Conservation (phyloP, 1,140 invertebrate species). For the Papilio helenus region DNA sequence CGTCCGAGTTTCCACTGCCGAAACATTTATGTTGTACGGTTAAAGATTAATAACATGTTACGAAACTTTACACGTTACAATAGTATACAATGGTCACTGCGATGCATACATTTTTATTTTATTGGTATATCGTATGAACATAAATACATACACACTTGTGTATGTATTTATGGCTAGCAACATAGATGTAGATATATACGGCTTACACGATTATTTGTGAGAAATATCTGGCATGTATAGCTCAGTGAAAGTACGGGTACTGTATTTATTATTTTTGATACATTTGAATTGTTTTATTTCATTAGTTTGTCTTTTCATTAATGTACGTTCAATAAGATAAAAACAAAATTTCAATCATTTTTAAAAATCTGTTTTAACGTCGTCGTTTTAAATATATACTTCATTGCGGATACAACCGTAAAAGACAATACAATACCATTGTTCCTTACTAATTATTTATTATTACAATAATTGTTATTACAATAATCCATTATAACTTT, state of each 20-base stretch:
- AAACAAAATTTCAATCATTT: too few relatives aligned
- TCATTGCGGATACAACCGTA: neutral
- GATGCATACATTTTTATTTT: neutral
- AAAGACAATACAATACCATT: slow-evolving; percentile 6
- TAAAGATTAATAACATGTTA: too few relatives aligned
- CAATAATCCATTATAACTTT: slow-evolving; percentile 8
- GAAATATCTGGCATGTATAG: slow-evolving; percentile 43
- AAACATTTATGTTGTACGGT: neutral
- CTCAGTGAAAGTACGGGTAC: slow-evolving; percentile 39
- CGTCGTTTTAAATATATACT: neutral
- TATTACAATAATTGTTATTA: slow-evolving; percentile 6
- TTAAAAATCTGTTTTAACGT: neutral
- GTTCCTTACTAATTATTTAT: neutral
- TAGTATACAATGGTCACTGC: too few relatives aligned
- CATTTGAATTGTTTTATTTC: too few relatives aligned
- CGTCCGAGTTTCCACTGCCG: neutral
- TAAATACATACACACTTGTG: neutral
- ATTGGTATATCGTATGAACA: neutral
- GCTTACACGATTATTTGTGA: slow-evolving; percentile 53
- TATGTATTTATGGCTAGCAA: slow-evolving; percentile 42
- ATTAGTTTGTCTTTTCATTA: too few relatives aligned
- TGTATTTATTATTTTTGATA: neutral
- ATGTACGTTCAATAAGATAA: too few relatives aligned
- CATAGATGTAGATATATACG: slow-evolving; percentile 50
- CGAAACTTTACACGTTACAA: too few relatives aligned